Base-by-base conservation (phyloP, 2,113 vertebrate species). In the Hymenochirus boettgeri region DNA sequence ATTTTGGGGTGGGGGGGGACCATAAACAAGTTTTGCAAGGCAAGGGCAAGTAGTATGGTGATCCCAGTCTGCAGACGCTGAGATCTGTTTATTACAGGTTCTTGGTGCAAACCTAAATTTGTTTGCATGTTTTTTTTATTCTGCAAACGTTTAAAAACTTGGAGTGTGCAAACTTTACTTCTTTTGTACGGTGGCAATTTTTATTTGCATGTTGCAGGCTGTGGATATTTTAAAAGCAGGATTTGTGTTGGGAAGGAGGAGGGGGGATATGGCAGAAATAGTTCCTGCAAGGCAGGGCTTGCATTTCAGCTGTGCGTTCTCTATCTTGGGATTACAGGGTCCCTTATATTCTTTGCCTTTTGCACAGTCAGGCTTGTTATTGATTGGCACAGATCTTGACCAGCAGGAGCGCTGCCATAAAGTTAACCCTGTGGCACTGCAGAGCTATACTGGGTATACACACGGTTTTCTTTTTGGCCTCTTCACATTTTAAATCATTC, bases 281-380 rank as follows among this genome's bases (percentile, higher is more conserved):
- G 90, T 91, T 92, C 89, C 90, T 93, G 90, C 86, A 82, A 91
- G 89, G 81, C 89, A 87, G 85, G 85, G 86, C 85, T 83, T 74
- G 78, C 78, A 74, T 82, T 82, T 83, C 81, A 87, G 76, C 83
- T 85, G 85, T 80, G 88, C 83, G 71, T 85, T 87, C 82, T 80
- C 81, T 76, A 81, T 77, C 74, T 81, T 70, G 83, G 79, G 81
- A 84, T 80, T 77, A 82, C 57, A 65, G 78, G 79, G 80, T 78
- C 33, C 33, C 33, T 35, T 15, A 22, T 45, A 71, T 75, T 74
- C 77, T 78, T 77, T 66, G 77, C 80, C 78, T 84, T 80, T 81
- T 84, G 83, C 74, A 85, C 76, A 77, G 76, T 74, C 77, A 76
- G 77, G 64, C 69, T 71, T 15, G 79, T 78, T 71, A 77, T 73